A percentile compares a stretch with the other conserved stretches of the same genome.
phyloP scores from a whole-genome alignment of 2,888 invertebrate genomes.

The Ophion obscuratus region DNA sequence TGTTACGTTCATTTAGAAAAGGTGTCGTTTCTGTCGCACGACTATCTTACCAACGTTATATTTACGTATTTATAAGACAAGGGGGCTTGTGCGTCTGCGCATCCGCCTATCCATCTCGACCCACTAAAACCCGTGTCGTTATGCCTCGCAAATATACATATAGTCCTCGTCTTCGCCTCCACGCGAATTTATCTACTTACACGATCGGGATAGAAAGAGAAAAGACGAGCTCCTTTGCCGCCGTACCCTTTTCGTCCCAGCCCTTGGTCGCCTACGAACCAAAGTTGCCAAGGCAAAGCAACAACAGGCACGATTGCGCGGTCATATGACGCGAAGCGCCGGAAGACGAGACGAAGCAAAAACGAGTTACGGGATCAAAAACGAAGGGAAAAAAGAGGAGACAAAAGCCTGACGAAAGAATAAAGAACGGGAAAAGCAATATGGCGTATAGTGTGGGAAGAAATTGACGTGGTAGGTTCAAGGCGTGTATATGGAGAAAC shows the following conservation, averaged over 20 bases:
- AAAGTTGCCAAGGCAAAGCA: constrained; percentile 12
- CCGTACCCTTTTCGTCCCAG: constrained; percentile 28
- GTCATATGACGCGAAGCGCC: not conserved
- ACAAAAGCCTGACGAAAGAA: not conserved
- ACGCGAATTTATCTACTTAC: not conserved
- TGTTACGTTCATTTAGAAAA: too few relatives aligned
- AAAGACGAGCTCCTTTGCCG: constrained; percentile 22
- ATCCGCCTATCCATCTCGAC: constrained; percentile 32
- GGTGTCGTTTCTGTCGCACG: too few relatives aligned
- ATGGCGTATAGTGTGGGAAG: constrained; percentile 25
- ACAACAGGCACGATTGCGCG: not conserved
- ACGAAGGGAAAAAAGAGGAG: not conserved
- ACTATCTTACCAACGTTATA: not conserved
- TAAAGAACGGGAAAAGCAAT: constrained; percentile 21
- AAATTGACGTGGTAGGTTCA: constrained; percentile 16
- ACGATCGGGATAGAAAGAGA: not conserved
- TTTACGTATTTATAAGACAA: constrained; percentile 26
- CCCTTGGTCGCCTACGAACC: not conserved
- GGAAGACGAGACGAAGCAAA: constrained; percentile 10
- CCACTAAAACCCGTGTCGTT: constrained; percentile 1
- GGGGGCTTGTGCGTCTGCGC: constrained; percentile 22
- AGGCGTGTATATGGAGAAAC: constrained; percentile 13
- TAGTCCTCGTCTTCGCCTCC: constrained; percentile 45
- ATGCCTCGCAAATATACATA: constrained; percentile 14
- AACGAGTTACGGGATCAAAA: constrained; percentile 16